phyloP scores from a whole-genome alignment of 2,888 invertebrate genomes.

The Clunio marinus region DNA sequence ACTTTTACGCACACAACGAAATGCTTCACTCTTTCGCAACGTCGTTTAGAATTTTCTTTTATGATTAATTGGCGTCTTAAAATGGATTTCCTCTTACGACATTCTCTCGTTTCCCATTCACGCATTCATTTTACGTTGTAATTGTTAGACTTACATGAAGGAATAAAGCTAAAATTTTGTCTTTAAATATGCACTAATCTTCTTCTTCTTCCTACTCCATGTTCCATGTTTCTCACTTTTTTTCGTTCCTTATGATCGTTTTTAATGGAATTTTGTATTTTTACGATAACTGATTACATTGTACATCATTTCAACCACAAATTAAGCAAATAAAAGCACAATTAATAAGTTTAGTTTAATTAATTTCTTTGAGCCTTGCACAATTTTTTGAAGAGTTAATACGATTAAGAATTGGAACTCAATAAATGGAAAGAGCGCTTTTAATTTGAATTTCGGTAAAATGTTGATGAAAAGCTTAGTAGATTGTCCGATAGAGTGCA shows the following conservation, averaged over 20 bases:
- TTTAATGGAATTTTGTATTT: too few species aligned
- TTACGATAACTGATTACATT: too few species aligned
- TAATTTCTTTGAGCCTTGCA: too few species aligned
- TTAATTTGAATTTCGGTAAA: too few species aligned
- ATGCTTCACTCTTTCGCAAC: slow-evolving; percentile 14
- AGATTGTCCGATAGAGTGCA: too few species aligned
- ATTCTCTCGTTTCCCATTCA: background rate
- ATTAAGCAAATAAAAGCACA: too few species aligned
- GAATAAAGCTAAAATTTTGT: slow-evolving; percentile 15
- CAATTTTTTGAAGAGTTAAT: background rate
- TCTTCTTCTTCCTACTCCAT: slow-evolving; percentile 30
- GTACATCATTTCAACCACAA: too few species aligned
- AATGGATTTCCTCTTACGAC: slow-evolving; percentile 3
- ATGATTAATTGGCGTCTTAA: too few species aligned
- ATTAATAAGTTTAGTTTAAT: too few species aligned
- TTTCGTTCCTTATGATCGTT: background rate
- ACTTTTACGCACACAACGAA: slow-evolving; percentile 10
- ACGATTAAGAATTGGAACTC: too few species aligned
- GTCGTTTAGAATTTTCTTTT: background rate
- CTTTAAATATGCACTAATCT: slow-evolving; percentile 16
- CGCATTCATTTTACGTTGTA: background rate
- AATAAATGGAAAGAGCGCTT: too few species aligned
- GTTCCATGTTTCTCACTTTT: slow-evolving; percentile 22
- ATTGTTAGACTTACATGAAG: slow-evolving; percentile 18
- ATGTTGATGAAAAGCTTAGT: too few species aligned